Base-by-base conservation (phyloP, 2,113 vertebrate species). In the Cygnus buccinator region DNA sequence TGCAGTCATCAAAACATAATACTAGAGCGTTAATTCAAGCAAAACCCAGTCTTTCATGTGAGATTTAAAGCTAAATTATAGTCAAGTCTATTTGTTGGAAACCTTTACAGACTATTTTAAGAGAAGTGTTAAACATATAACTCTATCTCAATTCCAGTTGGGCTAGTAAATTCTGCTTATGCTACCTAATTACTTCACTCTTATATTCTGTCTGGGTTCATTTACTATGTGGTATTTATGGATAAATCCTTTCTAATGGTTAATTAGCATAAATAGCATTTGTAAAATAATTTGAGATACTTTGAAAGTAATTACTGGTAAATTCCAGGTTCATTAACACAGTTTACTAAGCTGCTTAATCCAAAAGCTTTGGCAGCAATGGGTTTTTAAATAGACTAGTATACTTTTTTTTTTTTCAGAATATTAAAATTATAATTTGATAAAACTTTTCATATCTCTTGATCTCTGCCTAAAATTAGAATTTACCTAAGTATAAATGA, bases 271-370 rank as follows among this genome's bases (percentile, higher is more conserved):
- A 78, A 81, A 84, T 41, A 91, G 71, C 52, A 63, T 84, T 93
- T 87, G 11, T 66, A 84, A 86, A 89, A 80, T 73, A 87, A 86
- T 80, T 50, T 87, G 7, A 87, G 31, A 59, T 84, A 66, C 29
- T 86, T 89, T 74, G 55, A 62, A 89, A 78, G 44, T 37, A 80
- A 84, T 80, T 90, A 59, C n/a, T 52, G 26, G 58, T 62, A 94
- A 89, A 89, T 65, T 41, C 17, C 57, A 75, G 10, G n/a, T 86
- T 89, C 37, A 61, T 90, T 86, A 91, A 80, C 11, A 48, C 62
- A 68, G 12, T 91, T 81, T 74, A 44, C 28, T 72, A 59, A 91
- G 0, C 1, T 84, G 28, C 35, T 63, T 89, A 78, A 89, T 87
- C n/a, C 29, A 62, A 74, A 73, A 73, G 6, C 4, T 61, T 91